Conservation (phyloP, 2,797 vertebrate species). For the Enteromius mattozi region DNA sequence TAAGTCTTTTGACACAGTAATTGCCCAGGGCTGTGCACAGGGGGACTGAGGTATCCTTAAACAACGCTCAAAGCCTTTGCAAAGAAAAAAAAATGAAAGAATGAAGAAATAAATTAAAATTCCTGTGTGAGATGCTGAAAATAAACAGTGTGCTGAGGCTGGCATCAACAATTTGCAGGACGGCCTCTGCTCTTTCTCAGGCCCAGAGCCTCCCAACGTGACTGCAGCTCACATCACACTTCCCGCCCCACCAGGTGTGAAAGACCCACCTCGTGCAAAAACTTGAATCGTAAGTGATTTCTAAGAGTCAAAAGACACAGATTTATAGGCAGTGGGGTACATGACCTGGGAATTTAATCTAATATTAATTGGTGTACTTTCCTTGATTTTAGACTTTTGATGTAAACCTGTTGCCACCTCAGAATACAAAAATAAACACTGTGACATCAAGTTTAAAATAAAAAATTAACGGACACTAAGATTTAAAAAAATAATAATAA, state of each 20-base stretch:
- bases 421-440: background rate
- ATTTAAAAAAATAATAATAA: background rate
- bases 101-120: conserved; percentile 98
- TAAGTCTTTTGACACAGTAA: conserved; percentile 94
- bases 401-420: background rate
- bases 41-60: conserved; percentile 83
- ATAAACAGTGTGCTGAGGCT: conserved; percentile 95
- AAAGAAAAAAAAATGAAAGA: conserved; percentile 75
- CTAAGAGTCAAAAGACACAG: conserved; percentile 80
- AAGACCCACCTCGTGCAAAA: conserved; percentile 81
- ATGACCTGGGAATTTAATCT: background rate
- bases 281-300: conserved; percentile 61
- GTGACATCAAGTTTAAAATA: background rate
- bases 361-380: background rate
- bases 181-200: conserved; percentile 90
- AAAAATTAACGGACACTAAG: background rate
- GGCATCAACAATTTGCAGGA: conserved; percentile 88
- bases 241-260: conserved; percentile 83
- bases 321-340: background rate
- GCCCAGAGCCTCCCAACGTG: conserved; percentile 70
- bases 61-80: conserved; percentile 69
- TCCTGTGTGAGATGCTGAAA: conserved; percentile 96
- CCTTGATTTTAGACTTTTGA: background rate
- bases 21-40: conserved; percentile 71
- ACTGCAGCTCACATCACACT: conserved; percentile 53